These are phyloP conservation scores for Procambarus virginalis DNA, from an alignment of 1,140 invertebrate genomes.

Conservation along the genomic window DNA sequence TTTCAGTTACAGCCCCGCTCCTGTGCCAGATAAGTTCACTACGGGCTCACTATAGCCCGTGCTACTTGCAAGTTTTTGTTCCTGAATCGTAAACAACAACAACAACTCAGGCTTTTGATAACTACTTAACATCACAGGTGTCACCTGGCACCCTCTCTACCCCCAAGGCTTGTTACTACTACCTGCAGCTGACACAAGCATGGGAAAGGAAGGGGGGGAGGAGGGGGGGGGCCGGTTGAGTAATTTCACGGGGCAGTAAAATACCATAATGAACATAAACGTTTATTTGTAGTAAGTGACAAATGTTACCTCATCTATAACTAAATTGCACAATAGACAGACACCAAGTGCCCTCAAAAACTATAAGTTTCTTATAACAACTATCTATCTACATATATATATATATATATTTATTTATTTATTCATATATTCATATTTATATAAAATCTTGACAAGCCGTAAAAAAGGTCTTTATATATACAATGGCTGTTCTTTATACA, in stretches of 20 bases:
- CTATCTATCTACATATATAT: neutral
- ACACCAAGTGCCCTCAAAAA: neutral
- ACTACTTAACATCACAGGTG: too few species aligned
- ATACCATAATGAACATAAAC: neutral
- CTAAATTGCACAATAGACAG: conserved; percentile 3
- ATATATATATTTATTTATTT: too few species aligned
- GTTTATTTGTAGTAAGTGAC: neutral
- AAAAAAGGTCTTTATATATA: neutral
- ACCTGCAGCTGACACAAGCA: too few species aligned
- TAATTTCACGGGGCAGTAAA: neutral
- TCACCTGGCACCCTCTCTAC: too few species aligned
- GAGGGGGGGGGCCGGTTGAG: neutral
- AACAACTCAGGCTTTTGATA: too few species aligned
- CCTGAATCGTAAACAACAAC: too few species aligned
- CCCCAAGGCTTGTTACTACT: too few species aligned
- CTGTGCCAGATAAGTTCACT: too few species aligned
- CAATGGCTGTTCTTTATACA: neutral
- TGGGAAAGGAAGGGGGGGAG: too few species aligned
- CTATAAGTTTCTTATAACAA: neutral
- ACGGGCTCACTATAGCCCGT: too few species aligned
- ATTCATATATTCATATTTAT: neutral
- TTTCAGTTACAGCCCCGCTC: too few species aligned
- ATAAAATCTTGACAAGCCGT: conserved; percentile 12
- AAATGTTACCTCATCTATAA: neutral
- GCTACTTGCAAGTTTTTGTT: too few species aligned